Percentiles rank a stretch among this genome's conserved stretches.
Evolutionary conservation across 2,888 invertebrate species (phyloP).

Genomic region (Zygogramma bicolorata): DNA sequence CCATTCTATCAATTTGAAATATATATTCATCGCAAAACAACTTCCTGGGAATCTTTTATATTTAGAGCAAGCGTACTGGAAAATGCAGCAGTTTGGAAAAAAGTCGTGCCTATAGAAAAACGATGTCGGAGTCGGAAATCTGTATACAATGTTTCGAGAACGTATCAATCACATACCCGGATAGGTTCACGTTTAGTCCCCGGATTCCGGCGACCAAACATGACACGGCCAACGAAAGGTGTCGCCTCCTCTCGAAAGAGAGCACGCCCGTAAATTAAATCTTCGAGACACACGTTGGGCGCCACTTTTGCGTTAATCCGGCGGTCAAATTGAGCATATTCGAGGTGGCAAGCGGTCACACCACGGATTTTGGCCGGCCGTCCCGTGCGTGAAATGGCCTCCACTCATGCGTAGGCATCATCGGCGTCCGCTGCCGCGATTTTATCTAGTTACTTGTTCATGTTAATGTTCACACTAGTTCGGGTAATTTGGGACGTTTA

Average conservation of each 20-base stretch:
- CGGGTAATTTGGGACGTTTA: constrained; percentile 53
- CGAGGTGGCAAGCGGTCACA: constrained; percentile 44
- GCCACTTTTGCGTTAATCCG: constrained; percentile 33
- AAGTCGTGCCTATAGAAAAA: too few relatives aligned
- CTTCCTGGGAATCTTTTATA: too few relatives aligned
- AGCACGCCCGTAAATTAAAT: constrained; percentile 35
- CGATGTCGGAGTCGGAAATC: background rate
- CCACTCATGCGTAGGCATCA: constrained; percentile 55
- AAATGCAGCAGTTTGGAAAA: too few relatives aligned
- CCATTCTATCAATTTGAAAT: too few relatives aligned
- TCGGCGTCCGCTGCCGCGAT: constrained; percentile 50
- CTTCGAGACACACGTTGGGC: constrained; percentile 36
- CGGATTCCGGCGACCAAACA: background rate
- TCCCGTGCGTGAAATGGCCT: constrained; percentile 55
- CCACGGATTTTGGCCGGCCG: constrained; percentile 42
- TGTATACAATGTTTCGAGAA: too few relatives aligned
- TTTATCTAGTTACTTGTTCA: constrained; percentile 58
- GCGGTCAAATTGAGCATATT: constrained; percentile 47
- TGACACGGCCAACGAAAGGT: constrained; percentile 30
- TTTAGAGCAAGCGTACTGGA: too few relatives aligned
- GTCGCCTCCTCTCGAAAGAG: constrained; percentile 22
- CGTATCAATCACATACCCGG: too few relatives aligned
- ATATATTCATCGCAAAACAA: too few relatives aligned
- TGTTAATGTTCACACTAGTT: constrained; percentile 56
- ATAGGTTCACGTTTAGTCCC: background rate